These are phyloP conservation scores for Xiphophorus birchmanni DNA, from an alignment of 2,797 vertebrate genomes.

Conservation along the genomic window DNA sequence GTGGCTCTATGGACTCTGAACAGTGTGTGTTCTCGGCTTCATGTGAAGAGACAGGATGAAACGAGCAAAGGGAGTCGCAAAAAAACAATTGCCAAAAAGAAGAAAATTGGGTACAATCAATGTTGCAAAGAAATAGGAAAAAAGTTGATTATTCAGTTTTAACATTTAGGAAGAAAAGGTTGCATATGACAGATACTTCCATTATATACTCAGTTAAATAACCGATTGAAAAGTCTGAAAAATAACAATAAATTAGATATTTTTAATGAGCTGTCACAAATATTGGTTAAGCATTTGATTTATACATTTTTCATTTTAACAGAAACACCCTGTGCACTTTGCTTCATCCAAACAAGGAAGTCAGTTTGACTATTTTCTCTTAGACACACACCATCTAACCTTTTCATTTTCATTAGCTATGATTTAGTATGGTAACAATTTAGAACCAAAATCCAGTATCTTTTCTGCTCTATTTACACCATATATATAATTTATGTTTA, in stretches of 20 bases:
- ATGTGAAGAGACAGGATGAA: conserved; percentile 40
- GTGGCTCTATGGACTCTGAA: conserved; percentile 60
- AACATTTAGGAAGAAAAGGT: conserved; percentile 6
- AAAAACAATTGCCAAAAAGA: conserved; percentile 8
- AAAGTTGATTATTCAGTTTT: conserved; percentile 4
- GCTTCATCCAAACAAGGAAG: conserved; percentile 15
- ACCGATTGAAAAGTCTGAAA: background rate
- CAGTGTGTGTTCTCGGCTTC: conserved; percentile 47
- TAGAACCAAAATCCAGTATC: conserved; percentile 37
- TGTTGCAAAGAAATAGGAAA: background rate
- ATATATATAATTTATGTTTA: conserved; percentile 34
- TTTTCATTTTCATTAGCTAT: conserved; percentile 46
- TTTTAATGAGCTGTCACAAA: background rate
- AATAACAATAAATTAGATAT: background rate
- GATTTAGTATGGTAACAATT: conserved; percentile 44
- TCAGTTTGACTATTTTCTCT: background rate
- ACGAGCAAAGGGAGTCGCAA: conserved; percentile 13
- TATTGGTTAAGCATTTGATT: background rate
- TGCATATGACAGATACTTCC: background rate
- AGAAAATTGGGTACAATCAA: background rate
- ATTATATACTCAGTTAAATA: background rate
- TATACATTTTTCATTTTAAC: background rate
- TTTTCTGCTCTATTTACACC: conserved; percentile 59
- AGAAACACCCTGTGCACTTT: conserved; percentile 29
- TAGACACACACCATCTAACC: conserved; percentile 46